Evolutionary conservation across 2,797 vertebrate species (phyloP).

Genomic region (Otolemur crassicaudatus): DNA sequence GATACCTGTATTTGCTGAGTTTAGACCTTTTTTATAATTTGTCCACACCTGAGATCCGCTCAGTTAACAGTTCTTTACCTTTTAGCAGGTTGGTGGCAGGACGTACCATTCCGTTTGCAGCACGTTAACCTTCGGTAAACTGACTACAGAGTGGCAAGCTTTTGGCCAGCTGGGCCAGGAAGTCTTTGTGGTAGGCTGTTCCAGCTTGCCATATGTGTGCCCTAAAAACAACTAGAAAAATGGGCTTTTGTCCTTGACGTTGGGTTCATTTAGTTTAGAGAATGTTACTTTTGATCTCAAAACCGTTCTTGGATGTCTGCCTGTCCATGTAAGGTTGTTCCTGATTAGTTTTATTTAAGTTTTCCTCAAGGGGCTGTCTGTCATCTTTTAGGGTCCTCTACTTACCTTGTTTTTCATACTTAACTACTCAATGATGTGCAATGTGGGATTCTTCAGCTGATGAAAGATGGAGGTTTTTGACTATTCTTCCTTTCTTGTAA

Average conservation of each 20-base stretch:
- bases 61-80: neutral
- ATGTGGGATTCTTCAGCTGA: neutral
- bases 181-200: neutral
- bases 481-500: neutral
- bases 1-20: neutral
- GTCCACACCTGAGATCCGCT: neutral
- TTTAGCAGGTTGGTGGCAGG: neutral
- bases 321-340: neutral
- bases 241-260: neutral
- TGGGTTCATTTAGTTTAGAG: neutral
- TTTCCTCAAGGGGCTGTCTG: neutral
- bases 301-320: neutral
- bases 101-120: neutral
- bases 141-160: neutral
- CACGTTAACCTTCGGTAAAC: neutral
- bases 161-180: neutral
- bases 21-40: neutral
- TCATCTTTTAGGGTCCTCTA: neutral
- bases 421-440: neutral
- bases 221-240: neutral
- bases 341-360: neutral
- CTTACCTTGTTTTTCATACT: neutral
- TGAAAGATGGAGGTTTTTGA: neutral
- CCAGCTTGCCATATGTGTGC: neutral
- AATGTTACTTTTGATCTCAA: constrained; percentile 4